phyloP scores from a whole-genome alignment of 2,797 vertebrate species.

The Phalloptychus januarius region DNA sequence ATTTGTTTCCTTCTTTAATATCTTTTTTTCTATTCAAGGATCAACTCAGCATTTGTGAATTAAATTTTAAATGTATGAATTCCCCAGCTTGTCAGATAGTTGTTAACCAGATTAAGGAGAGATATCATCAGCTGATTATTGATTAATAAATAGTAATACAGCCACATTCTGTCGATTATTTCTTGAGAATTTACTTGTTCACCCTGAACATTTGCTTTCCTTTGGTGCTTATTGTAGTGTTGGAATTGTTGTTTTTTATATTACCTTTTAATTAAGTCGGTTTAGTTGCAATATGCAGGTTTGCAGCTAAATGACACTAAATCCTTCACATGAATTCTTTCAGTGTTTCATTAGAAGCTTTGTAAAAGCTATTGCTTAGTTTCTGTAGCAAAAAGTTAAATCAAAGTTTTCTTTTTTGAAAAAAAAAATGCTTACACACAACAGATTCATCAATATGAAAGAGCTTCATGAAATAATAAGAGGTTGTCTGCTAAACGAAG shows the following conservation, averaged over 20 bases:
- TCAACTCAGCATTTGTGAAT: not conserved
- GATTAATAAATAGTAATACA: not conserved
- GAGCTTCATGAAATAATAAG: constrained; percentile 69
- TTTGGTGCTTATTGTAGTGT: not conserved
- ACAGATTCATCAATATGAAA: constrained; percentile 72
- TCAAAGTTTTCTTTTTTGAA: constrained; percentile 60
- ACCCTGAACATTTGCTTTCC: not conserved
- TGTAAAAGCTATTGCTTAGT: constrained; percentile 46
- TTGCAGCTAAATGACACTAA: constrained; percentile 1
- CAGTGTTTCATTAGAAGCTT: constrained; percentile 32
- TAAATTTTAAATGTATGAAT: not conserved
- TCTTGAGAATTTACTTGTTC: not conserved
- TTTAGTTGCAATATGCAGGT: not conserved
- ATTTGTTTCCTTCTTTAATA: not conserved
- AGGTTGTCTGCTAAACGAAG: constrained; percentile 54
- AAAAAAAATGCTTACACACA: constrained; percentile 67
- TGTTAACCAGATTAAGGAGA: not conserved
- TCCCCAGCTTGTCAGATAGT: not conserved
- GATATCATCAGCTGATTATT: not conserved
- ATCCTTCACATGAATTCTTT: not conserved
- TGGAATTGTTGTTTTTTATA: not conserved
- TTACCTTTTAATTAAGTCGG: not conserved
- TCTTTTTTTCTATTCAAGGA: not conserved
- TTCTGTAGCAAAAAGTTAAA: constrained; percentile 38
- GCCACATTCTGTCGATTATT: not conserved